Evolutionary conservation across 2,888 invertebrate genomes (phyloP).

Genomic region (Cheiracanthium punctorium): DNA sequence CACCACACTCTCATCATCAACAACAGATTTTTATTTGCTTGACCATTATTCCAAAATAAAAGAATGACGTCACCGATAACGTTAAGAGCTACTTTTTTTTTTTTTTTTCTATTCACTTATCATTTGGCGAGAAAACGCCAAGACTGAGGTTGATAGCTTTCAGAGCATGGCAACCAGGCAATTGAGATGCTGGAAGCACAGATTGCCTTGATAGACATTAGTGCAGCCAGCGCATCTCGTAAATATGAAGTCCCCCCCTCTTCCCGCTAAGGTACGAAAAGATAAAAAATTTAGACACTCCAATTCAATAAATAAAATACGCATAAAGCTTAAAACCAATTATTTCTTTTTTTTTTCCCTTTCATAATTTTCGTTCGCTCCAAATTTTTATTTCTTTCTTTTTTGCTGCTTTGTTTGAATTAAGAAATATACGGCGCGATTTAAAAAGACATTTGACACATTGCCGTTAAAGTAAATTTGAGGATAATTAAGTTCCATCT

Average conservation of each 20-base stretch:
- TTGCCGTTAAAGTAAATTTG: no score
- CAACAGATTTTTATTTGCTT: conserved; percentile 1
- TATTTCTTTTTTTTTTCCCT: conserved; percentile 10
- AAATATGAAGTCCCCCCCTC: conserved; percentile 5
- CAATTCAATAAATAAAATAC: conserved; percentile 45
- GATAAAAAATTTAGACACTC: conserved; percentile 6
- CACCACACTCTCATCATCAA: conserved; percentile 20
- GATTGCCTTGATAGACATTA: conserved; percentile 37
- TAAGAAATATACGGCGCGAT: no score
- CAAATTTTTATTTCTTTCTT: no score
- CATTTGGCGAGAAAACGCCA: neutral
- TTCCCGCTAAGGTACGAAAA: conserved; percentile 10
- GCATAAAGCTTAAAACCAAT: conserved; percentile 3
- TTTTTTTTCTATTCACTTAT: neutral
- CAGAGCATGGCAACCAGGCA: conserved; percentile 3
- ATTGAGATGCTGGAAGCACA: neutral
- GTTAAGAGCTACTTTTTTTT: neutral
- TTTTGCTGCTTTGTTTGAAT: neutral
- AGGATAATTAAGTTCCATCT: no score
- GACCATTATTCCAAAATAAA: conserved; percentile 49
- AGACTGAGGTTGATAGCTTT: neutral
- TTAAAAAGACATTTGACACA: no score
- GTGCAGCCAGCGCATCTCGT: conserved; percentile 27
- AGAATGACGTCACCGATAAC: conserved; percentile 45
- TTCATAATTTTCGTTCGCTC: neutral